phyloP scores from a whole-genome alignment of 2,113 vertebrate genomes.

The Craseonycteris thonglongyai region DNA sequence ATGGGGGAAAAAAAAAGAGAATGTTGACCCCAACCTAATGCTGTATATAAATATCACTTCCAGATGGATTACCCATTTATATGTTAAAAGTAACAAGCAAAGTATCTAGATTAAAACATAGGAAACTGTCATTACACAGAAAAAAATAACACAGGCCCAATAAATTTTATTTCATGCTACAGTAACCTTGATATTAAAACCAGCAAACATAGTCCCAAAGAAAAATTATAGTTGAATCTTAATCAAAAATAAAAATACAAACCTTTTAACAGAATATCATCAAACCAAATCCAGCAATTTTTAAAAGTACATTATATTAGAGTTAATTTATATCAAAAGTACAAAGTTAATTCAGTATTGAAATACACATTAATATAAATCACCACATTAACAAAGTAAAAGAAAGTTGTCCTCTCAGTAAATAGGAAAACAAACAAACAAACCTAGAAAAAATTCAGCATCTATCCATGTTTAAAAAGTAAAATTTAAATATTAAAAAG shows the following conservation, averaged over 20 bases:
- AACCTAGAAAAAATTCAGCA: neutral
- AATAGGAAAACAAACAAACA: neutral
- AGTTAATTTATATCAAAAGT: neutral
- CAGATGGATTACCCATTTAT: neutral
- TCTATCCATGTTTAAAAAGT: neutral
- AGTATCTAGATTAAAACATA: neutral
- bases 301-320: neutral
- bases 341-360: neutral
- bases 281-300: neutral
- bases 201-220: neutral
- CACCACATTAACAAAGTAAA: neutral
- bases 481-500: neutral
- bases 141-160: neutral
- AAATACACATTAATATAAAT: neutral
- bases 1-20: neutral
- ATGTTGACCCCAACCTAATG: neutral
- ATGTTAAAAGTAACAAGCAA: neutral
- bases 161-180: neutral
- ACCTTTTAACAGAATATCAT: neutral
- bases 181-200: neutral
- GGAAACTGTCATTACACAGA: neutral
- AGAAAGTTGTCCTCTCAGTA: neutral
- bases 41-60: neutral
- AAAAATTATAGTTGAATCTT: neutral
- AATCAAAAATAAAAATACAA: neutral